Conservation (phyloP, 2,797 vertebrate species). For the Siniperca scherzeri region DNA sequence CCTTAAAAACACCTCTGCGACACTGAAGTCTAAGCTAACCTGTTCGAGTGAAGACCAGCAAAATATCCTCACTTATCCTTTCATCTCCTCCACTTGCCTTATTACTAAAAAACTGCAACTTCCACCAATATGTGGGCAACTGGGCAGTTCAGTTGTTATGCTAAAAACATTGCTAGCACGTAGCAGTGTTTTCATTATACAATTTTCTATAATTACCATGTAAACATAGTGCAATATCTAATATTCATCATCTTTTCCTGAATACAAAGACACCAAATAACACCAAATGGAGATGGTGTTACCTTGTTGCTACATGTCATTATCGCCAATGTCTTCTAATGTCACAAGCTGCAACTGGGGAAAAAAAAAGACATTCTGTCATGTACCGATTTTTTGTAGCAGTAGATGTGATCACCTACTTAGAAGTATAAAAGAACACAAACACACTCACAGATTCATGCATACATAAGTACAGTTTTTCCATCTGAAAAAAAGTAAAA, state of each 20-base stretch:
- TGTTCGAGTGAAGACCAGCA: background rate
- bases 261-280: background rate
- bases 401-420: no score
- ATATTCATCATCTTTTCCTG: background rate
- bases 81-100: background rate
- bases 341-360: background rate
- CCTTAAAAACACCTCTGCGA: background rate
- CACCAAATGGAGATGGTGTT: background rate
- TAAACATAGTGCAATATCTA: background rate
- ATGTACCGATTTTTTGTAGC: no score
- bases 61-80: background rate
- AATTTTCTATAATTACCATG: no score
- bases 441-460: no score
- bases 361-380: background rate
- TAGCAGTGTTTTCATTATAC: background rate
- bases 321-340: background rate
- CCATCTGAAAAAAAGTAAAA: background rate
- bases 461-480: background rate
- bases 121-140: background rate
- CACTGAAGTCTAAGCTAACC: background rate
- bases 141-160: no score
- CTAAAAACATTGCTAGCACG: no score
- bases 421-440: no score
- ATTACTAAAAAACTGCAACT: background rate
- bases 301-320: background rate